phyloP scores from a whole-genome alignment of 2,113 vertebrate species.

The Indri indri region DNA sequence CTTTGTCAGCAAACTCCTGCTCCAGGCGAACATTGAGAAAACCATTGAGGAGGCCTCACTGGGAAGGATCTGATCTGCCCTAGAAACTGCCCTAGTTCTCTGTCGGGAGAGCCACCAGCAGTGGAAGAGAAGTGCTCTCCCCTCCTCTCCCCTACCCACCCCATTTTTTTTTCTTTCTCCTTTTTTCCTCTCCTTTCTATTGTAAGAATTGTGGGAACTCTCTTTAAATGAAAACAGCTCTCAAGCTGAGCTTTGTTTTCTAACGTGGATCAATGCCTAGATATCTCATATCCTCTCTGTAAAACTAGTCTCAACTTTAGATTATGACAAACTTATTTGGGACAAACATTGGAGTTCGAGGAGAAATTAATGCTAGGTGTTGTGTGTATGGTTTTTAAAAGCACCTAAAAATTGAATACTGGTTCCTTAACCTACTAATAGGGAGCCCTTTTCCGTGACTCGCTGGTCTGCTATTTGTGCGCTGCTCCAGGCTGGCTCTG shows the following conservation, averaged over 20 bases:
- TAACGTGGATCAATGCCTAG: background rate
- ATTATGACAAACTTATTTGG: background rate
- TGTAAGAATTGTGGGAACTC: slow-evolving; percentile 58
- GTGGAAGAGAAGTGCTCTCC: background rate
- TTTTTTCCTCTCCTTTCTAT: background rate
- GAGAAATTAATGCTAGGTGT: background rate
- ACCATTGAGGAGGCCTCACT: slow-evolving; percentile 16
- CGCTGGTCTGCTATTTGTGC: fast-evolving
- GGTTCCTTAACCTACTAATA: background rate
- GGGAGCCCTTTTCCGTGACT: no score
- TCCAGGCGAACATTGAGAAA: slow-evolving; percentile 39
- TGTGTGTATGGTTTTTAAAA: background rate
- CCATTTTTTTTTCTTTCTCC: background rate
- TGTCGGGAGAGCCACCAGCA: background rate
- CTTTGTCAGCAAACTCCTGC: slow-evolving; percentile 56
- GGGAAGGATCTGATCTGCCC: slow-evolving; percentile 62
- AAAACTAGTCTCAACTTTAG: background rate
- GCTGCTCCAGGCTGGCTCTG: background rate
- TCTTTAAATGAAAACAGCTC: slow-evolving; percentile 44
- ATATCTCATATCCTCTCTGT: background rate
- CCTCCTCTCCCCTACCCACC: no score
- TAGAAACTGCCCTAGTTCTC: slow-evolving; percentile 66
- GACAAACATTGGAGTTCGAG: background rate
- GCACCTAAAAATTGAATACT: background rate
- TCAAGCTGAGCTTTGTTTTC: slow-evolving; percentile 33